Percentiles rank a stretch among this genome's conserved stretches.
Conservation (phyloP, 1,140 invertebrate genomes). For the Harpegnathos saltator region DNA sequence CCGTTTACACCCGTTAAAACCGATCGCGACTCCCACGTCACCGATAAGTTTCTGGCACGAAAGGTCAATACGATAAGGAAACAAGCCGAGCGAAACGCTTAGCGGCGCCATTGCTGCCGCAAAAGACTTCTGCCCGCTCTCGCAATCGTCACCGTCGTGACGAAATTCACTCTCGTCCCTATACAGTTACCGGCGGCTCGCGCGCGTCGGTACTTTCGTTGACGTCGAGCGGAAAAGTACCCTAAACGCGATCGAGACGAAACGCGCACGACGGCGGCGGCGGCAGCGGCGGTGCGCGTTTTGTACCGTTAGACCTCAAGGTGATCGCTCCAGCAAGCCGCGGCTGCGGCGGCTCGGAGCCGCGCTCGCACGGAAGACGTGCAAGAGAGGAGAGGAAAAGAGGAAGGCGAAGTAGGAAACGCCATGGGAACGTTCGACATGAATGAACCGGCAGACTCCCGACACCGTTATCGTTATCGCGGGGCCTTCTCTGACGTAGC, state of each 20-base stretch:
- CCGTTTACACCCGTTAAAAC: constrained; percentile 25
- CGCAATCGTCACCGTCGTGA: constrained; percentile 45
- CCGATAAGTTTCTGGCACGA: constrained; percentile 56
- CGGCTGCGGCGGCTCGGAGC: constrained; percentile 57
- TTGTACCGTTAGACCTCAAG: constrained; percentile 77
- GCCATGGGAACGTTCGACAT: constrained; percentile 74
- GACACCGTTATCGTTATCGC: constrained; percentile 79
- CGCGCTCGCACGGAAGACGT: constrained; percentile 11
- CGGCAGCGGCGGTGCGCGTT: constrained; percentile 46
- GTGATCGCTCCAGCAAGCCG: constrained; percentile 67
- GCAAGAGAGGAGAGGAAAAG: constrained; percentile 28
- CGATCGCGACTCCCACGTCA: constrained; percentile 37
- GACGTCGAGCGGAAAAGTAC: constrained; percentile 75
- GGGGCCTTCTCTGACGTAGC: constrained; percentile 21
- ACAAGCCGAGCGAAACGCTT: background rate
- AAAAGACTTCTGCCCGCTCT: constrained; percentile 20
- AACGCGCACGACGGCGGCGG: constrained; percentile 40
- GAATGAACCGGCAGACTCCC: constrained; percentile 73
- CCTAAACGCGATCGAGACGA: constrained; percentile 77
- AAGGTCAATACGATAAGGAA: constrained; percentile 51
- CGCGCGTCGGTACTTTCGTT: constrained; percentile 73
- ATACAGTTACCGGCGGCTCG: constrained; percentile 61
- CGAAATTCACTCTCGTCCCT: constrained; percentile 78
- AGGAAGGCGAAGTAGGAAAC: constrained; percentile 54
- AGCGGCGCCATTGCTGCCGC: background rate